A percentile compares a stretch with the other conserved stretches of the same genome.
phyloP scores from a whole-genome alignment of 2,888 invertebrate species.

The Aphidius colemani region DNA sequence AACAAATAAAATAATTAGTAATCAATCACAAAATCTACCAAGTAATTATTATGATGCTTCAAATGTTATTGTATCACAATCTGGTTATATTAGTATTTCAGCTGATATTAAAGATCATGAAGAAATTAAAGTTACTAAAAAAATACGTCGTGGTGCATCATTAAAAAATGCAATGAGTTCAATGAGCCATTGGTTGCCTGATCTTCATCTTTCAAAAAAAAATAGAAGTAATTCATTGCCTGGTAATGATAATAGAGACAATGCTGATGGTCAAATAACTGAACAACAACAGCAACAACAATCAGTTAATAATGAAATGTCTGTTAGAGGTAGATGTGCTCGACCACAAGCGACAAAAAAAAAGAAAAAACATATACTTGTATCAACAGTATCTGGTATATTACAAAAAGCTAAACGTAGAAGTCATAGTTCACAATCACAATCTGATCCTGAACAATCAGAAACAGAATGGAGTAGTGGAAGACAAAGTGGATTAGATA shows the following conservation, averaged over 20 bases:
- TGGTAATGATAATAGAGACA: slow-evolving; percentile 68
- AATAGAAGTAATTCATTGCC: slow-evolving; percentile 84
- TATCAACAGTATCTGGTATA: slow-evolving; percentile 83
- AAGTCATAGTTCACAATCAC: slow-evolving; percentile 66
- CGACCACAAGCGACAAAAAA: slow-evolving; percentile 59
- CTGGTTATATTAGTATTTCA: slow-evolving; percentile 77
- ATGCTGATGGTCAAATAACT: slow-evolving; percentile 50
- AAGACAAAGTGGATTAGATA: slow-evolving; percentile 67
- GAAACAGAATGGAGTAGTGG: slow-evolving; percentile 77
- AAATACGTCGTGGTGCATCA: slow-evolving; percentile 72
- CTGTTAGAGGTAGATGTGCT: slow-evolving; percentile 38
- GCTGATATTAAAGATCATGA: slow-evolving; percentile 67
- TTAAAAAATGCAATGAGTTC: slow-evolving; percentile 81
- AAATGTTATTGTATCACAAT: slow-evolving; percentile 75
- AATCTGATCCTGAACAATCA: slow-evolving; percentile 79
- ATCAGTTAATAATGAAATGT: slow-evolving; percentile 45
- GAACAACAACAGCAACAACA: slow-evolving; percentile 23
- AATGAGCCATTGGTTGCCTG: slow-evolving; percentile 80
- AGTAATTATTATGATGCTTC: slow-evolving; percentile 63
- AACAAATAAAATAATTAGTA: slow-evolving; percentile 36
- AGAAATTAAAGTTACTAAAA: slow-evolving; percentile 66
- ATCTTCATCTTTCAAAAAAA: slow-evolving; percentile 76
- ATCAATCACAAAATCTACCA: slow-evolving; percentile 46
- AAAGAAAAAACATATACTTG: slow-evolving; percentile 80
- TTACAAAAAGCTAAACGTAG: slow-evolving; percentile 82